A percentile compares a stretch with the other conserved stretches of the same genome.
Conservation (phyloP, 2,888 invertebrate genomes). For the Drosophila planitibia region DNA sequence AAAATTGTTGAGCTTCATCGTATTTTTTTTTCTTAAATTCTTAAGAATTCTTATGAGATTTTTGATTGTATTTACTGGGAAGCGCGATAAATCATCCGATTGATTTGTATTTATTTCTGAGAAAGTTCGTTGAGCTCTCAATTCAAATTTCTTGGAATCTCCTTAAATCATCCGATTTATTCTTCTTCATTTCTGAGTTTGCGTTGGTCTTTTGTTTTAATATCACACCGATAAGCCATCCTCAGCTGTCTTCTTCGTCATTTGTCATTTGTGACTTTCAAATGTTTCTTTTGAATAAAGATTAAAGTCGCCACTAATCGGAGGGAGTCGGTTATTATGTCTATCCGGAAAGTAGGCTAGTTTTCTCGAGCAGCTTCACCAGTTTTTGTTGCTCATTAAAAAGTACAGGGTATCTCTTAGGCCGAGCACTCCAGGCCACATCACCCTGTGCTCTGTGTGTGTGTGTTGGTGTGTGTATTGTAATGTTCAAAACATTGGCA, state of each 20-base stretch:
- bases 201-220: background rate
- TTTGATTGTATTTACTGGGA: background rate
- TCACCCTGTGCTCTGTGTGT: background rate
- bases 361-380: background rate
- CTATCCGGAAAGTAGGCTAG: background rate
- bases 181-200: background rate
- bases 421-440: too few species aligned
- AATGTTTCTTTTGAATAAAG: background rate
- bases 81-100: background rate
- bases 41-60: background rate
- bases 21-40: background rate
- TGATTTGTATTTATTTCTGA: background rate
- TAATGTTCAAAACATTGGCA: conserved; percentile 80
- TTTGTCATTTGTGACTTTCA: background rate
- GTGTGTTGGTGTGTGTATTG: conserved; percentile 55
- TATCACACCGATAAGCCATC: background rate
- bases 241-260: background rate
- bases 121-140: background rate
- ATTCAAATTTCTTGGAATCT: background rate
- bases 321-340: background rate
- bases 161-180: background rate
- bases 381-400: background rate
- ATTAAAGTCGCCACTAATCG: background rate
- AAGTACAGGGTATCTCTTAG: background rate
- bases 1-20: background rate